A percentile compares a stretch with the other conserved stretches of the same genome.
phyloP scores from a whole-genome alignment of 2,113 vertebrate species.

The Barnardius zonarius region DNA sequence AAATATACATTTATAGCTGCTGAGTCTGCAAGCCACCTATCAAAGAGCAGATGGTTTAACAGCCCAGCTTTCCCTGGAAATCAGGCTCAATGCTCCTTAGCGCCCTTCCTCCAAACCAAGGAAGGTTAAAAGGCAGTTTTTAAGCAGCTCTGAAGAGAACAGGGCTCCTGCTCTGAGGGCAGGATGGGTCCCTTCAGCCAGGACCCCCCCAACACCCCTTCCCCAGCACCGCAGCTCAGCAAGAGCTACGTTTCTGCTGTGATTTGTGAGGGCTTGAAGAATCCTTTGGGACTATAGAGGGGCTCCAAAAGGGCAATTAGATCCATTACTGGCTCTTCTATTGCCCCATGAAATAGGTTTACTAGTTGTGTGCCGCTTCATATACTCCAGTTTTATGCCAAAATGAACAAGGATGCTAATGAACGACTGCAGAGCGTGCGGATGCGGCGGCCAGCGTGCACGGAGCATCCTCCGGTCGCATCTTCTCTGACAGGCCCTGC shows the following conservation, averaged over 20 bases:
- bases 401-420: neutral
- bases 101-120: neutral
- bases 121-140: neutral
- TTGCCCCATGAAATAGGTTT: neutral
- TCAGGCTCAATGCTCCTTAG: neutral
- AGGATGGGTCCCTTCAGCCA: neutral
- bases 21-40: neutral
- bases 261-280: neutral
- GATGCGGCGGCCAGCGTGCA: neutral
- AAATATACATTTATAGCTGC: neutral
- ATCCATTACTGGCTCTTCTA: neutral
- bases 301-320: neutral
- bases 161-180: rapidly evolving
- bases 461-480: neutral
- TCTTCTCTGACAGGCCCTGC: neutral
- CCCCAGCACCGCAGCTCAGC: neutral
- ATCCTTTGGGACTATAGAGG: neutral
- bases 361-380: neutral
- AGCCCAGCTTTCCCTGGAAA: neutral
- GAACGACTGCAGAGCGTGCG: neutral
- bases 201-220: neutral
- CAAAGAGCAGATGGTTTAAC: neutral
- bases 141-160: neutral
- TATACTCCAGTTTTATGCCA: neutral
- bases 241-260: neutral